A percentile compares a stretch with the other conserved stretches of the same genome.
phyloP scores from a whole-genome alignment of 2,113 vertebrate genomes.

The Panthera leo region DNA sequence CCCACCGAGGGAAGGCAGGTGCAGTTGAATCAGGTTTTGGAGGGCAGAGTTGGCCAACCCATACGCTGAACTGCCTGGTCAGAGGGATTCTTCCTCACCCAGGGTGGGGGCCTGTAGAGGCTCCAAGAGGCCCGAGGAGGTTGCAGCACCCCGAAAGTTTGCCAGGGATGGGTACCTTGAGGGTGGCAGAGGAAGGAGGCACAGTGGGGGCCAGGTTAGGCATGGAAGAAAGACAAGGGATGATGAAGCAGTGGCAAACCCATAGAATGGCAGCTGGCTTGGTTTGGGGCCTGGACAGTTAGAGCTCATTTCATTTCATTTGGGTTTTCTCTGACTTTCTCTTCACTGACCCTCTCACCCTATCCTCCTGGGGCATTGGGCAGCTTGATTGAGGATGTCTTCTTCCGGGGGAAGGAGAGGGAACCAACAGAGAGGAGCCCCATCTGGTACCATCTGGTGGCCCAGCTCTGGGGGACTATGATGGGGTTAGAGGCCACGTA shows the following conservation, averaged over 20 bases:
- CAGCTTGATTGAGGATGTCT: background rate
- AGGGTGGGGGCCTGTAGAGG: background rate
- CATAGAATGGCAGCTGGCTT: background rate
- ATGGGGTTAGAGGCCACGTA: background rate
- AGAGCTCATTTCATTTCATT: background rate
- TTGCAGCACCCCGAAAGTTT: background rate
- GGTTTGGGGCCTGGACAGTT: background rate
- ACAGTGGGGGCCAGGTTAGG: background rate
- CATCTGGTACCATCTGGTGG: background rate
- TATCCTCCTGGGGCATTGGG: background rate
- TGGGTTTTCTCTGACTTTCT: background rate
- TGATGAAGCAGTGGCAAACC: too few relatives aligned
- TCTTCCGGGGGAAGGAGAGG: background rate
- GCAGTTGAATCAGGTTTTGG: background rate
- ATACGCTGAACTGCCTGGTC: background rate
- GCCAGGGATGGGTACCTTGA: background rate
- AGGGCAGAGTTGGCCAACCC: background rate
- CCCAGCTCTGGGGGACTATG: background rate
- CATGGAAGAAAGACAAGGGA: background rate
- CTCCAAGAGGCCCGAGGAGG: background rate
- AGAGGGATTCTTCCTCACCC: background rate
- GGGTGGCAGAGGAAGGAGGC: too few relatives aligned
- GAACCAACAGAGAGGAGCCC: background rate
- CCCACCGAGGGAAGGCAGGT: rapidly evolving
- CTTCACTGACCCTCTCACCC: background rate